Conservation (phyloP, 2,113 vertebrate genomes). For the Salvelinus sp. region DNA sequence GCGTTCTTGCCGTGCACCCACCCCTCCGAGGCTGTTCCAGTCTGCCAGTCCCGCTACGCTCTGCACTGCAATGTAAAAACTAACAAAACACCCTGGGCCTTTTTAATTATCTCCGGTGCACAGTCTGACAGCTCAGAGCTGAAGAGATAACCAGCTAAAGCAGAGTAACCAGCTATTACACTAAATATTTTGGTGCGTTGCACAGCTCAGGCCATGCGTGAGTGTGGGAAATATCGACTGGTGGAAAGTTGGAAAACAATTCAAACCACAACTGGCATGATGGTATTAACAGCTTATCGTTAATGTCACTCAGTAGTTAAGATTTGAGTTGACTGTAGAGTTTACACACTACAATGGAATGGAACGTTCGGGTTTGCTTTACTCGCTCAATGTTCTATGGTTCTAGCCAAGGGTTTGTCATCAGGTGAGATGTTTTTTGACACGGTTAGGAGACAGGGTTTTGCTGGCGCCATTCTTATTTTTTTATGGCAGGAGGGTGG, state of each 20-base stretch:
- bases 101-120: conserved; percentile 74
- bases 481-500: conserved; percentile 30
- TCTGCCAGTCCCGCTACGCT: conserved; percentile 34
- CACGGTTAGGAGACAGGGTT: conserved; percentile 20
- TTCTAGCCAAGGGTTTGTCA: conserved; percentile 25
- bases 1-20: conserved; percentile 53
- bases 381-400: background rate
- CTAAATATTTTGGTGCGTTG: conserved; percentile 76
- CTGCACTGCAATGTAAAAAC: conserved; percentile 58
- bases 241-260: conserved; percentile 46
- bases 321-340: conserved; percentile 18
- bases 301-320: conserved; percentile 27
- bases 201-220: conserved; percentile 53
- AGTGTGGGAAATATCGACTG: conserved; percentile 40
- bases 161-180: conserved; percentile 73
- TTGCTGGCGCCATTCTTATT: conserved; percentile 11
- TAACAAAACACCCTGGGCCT: conserved; percentile 60
- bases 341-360: background rate
- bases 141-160: conserved; percentile 46
- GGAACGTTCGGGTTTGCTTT: background rate
- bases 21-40: conserved; percentile 57
- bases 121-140: conserved; percentile 66
- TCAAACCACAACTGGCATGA: conserved; percentile 6
- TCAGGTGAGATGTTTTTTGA: conserved; percentile 30
- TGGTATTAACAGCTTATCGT: conserved; percentile 31